Conservation (phyloP, 2,888 invertebrate species). For the Glaucopsyche alexis region DNA sequence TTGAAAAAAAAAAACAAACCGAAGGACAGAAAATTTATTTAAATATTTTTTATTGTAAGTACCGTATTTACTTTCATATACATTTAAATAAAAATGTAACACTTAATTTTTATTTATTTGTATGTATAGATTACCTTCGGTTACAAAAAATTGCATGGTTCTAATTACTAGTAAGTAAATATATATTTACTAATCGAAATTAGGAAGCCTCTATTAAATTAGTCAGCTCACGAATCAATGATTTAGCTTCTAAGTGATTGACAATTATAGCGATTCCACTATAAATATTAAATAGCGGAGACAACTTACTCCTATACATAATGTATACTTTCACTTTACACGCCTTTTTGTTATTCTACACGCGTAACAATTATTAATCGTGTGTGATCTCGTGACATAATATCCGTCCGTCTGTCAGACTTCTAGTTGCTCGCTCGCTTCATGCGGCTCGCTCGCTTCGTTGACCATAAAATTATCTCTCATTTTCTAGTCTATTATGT, state of each 20-base stretch:
- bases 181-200: too few relatives aligned
- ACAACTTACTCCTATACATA: conserved; percentile 37
- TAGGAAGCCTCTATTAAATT: not conserved
- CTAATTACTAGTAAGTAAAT: too few relatives aligned
- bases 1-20: too few relatives aligned
- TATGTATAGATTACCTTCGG: too few relatives aligned
- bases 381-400: conserved; percentile 30
- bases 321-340: conserved; percentile 47
- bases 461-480: not conserved
- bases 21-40: too few relatives aligned
- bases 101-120: too few relatives aligned
- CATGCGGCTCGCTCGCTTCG: not conserved
- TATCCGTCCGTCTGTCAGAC: not conserved
- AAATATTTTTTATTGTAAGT: too few relatives aligned
- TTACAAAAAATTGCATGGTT: too few relatives aligned
- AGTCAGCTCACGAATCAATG: not conserved
- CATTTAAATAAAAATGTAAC: too few relatives aligned
- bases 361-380: conserved; percentile 34
- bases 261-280: conserved; percentile 21
- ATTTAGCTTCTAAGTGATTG: conserved; percentile 4
- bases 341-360: conserved; percentile 35
- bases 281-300: conserved; percentile 29
- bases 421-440: too few relatives aligned
- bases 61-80: too few relatives aligned
- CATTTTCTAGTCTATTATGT: not conserved